Conservation (phyloP, 23 tunicate genomes). For the Clavelina lepadiformis region DNA sequence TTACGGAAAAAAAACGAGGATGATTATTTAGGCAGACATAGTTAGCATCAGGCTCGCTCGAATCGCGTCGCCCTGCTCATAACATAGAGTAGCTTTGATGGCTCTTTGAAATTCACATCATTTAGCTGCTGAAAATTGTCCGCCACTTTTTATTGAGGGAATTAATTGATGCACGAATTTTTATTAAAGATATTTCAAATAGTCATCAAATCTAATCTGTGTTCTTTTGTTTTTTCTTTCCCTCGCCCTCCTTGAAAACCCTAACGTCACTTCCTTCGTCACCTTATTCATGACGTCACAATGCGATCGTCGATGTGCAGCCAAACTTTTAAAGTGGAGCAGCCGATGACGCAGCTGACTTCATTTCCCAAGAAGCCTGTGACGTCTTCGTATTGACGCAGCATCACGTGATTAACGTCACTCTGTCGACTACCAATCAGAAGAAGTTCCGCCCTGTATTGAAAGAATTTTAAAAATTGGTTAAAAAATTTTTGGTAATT, state of each 20-base stretch:
- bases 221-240: constrained; percentile 23
- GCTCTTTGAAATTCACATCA: constrained; percentile 25
- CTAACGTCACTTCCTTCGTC: not conserved
- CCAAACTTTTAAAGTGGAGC: constrained; percentile 27
- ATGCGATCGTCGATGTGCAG: not conserved
- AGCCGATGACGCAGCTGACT: constrained; percentile 22
- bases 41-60: no score
- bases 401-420: no score
- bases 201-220: constrained; percentile 39
- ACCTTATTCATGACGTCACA: no score
- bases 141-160: no score
- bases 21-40: no score
- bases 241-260: not conserved
- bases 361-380: constrained; percentile 35
- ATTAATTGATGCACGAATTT: no score
- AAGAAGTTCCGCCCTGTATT: no score
- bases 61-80: no score
- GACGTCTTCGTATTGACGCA: constrained; percentile 8
- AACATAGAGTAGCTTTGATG: constrained; percentile 45
- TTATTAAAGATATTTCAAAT: constrained; percentile 18
- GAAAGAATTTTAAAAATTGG: no score
- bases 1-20: no score
- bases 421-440: not conserved
- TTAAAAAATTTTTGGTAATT: no score
- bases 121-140: no score